Evolutionary conservation across 2,888 invertebrate genomes (phyloP).

Genomic region (Tetropium fuscum): DNA sequence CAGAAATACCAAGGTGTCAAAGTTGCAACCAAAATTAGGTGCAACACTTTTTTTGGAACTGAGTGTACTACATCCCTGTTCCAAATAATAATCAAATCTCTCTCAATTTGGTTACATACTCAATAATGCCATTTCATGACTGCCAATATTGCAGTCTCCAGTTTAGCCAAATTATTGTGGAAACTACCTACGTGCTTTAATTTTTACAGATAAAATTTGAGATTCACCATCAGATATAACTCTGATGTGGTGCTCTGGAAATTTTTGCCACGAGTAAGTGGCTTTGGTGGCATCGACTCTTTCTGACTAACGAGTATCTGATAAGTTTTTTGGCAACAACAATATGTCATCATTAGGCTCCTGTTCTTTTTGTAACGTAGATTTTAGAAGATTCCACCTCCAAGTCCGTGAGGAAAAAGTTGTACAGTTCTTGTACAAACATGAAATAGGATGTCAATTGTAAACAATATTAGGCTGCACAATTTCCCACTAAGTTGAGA

Average conservation of each 20-base stretch:
- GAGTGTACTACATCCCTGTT: not conserved
- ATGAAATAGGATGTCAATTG: constrained; percentile 4
- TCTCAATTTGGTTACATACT: constrained; percentile 1
- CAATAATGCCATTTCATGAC: not conserved
- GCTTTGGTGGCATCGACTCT: constrained; percentile 2
- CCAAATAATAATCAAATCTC: constrained; percentile 1
- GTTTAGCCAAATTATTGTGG: not conserved
- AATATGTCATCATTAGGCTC: constrained; percentile 2
- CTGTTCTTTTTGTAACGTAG: constrained; percentile 5
- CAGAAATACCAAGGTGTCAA: no score
- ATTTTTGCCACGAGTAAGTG: constrained; percentile 5
- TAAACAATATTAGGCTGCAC: constrained; percentile 2
- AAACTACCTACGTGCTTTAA: constrained; percentile 5
- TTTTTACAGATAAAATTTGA: constrained; percentile 4
- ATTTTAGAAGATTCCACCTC: constrained; percentile 1
- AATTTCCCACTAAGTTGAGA: constrained; percentile 4
- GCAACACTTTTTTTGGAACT: no score
- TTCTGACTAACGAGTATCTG: constrained; percentile 1
- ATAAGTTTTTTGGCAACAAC: constrained; percentile 1
- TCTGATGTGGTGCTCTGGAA: not conserved
- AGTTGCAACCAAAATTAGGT: no score
- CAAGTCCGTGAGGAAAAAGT: constrained; percentile 2
- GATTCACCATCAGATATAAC: constrained; percentile 2
- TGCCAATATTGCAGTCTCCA: not conserved
- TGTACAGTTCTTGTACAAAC: constrained; percentile 2